phyloP scores from a whole-genome alignment of 2,113 vertebrate species.

The Lagenorhynchus albirostris region DNA sequence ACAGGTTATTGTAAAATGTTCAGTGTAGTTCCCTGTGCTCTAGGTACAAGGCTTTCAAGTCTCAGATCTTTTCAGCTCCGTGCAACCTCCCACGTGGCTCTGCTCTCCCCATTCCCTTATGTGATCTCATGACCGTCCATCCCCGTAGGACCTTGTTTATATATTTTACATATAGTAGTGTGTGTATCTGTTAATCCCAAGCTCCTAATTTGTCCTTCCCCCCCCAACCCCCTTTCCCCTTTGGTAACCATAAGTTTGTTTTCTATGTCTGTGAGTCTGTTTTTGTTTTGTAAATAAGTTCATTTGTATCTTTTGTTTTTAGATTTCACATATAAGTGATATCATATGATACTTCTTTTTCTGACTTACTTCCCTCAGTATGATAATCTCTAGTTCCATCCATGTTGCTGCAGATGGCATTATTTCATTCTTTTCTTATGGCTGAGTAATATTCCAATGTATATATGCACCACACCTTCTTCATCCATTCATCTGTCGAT shows the following conservation, averaged over 20 bases:
- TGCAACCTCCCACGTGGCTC: too few relatives aligned
- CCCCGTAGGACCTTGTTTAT: accelerated
- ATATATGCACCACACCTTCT: accelerated
- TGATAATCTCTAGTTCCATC: accelerated
- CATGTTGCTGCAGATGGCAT: neutral
- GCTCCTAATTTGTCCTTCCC: neutral
- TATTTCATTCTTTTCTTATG: neutral
- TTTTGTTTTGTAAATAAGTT: too few relatives aligned
- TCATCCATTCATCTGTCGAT: accelerated
- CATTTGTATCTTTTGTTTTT: too few relatives aligned
- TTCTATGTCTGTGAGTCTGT: neutral
- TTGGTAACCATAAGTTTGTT: neutral
- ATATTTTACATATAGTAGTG: neutral
- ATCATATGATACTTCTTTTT: neutral
- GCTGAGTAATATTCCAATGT: neutral
- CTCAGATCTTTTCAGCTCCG: too few relatives aligned
- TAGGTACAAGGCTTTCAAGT: too few relatives aligned
- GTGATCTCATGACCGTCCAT: too few relatives aligned
- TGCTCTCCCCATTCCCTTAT: too few relatives aligned
- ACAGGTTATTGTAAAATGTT: neutral
- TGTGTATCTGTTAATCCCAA: accelerated
- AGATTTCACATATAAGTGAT: accelerated
- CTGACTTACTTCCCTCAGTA: accelerated
- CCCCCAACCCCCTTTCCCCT: neutral
- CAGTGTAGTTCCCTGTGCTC: neutral